Base-by-base conservation (phyloP, 2,888 invertebrate genomes). In the Branchipolynoe longqiensis region DNA sequence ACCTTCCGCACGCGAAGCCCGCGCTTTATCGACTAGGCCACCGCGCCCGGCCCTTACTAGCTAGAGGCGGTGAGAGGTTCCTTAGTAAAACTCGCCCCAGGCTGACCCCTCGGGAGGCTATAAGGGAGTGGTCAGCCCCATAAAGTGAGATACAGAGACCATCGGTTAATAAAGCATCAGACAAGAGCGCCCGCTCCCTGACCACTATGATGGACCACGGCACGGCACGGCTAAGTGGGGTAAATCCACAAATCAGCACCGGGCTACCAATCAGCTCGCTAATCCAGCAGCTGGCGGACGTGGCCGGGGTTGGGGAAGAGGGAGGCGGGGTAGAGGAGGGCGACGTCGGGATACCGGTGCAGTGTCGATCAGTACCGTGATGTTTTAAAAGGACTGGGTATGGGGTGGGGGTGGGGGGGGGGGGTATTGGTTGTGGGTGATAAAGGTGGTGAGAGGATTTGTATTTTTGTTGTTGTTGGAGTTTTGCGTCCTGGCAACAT, bases 201-300 rank as follows among this genome's bases (percentile, higher is more conserved):
- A n/a, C n/a, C n/a, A 12, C 8, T 64, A 64, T 64, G 64, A 64
- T 64, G 64, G 22, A 64, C 64, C 64, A 3, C 6, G 8, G 8
- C 64, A 33, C 31, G 33, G 33, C 64, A 64, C 31, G 33, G 33
- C 64, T 64, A 64, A 64, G 64, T 64, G 64, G 64, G 64, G 33
- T 64, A 64, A 31, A 64, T 64, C 64, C 64, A 64, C 64, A 64
- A 64, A 64, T 64, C 33, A 64, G 64, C 8, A 28, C 64, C 22
- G 64, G 3, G 33, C 64, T 64, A 28, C 64, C 64, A 64, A 64
- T 64, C 64, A 31, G 22, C 64, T 25, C 12, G 12, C 31, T 64
- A 25, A 31, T 31, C 33, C 8, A 22, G 28, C 12, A 4, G 14
- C 4, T n/a, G 25, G 59, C 25, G 59, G 59, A n/a, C 14, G 25